Base-by-base conservation (phyloP, 2,113 vertebrate species). In the Austrofundulus limnaeus region DNA sequence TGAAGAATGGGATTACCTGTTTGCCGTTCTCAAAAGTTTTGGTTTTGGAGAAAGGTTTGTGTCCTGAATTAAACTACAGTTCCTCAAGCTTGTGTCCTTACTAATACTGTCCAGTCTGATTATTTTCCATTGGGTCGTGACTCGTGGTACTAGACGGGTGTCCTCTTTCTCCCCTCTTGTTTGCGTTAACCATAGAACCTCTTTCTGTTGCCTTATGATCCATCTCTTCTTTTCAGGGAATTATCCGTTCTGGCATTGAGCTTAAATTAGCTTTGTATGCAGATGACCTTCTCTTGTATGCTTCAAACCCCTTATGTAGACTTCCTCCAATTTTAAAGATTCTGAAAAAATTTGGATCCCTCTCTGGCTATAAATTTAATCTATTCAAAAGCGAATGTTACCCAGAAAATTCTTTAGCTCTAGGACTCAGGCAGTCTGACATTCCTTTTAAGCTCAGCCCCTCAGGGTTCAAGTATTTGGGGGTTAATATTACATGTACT, bases 301-400 rank as follows among this genome's bases (percentile, higher is more conserved):
- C 12, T 34, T 53, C 50, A 5, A 17, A 53, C n/a, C 50, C 50
- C 16, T 19, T 20, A 19, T 11, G 15, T 13, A 53, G 50, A 34
- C 17, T 53, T 53, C 2, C 17, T 6, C 17, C 28, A 34, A 34
- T 53, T 34, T 34, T 53, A 5, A 16, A 13, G 11, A 5, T 53
- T n/a, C 31, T 53, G 15, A 1, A 19, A 34, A 53, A 19, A 12
- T 53, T 53, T 37, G 4, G 51, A 19, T 53, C 28, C 19, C 19
- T 53, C n/a, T 53, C 28, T 13, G 51, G 28, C 51, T 19, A 53
- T 28, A 53, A 37, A 31, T 31, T 31, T n/a, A 31, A 51, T n/a
- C 10, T 31, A 17, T 24, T 31, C 3, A 31, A 51, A 25, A 51
- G 49, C 17, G 48, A 25, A 28, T 31, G 24, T 9, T 51, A 51